Evolutionary conservation across 2,113 vertebrate genomes (phyloP).

Genomic region (Ammospiza caudacuta): DNA sequence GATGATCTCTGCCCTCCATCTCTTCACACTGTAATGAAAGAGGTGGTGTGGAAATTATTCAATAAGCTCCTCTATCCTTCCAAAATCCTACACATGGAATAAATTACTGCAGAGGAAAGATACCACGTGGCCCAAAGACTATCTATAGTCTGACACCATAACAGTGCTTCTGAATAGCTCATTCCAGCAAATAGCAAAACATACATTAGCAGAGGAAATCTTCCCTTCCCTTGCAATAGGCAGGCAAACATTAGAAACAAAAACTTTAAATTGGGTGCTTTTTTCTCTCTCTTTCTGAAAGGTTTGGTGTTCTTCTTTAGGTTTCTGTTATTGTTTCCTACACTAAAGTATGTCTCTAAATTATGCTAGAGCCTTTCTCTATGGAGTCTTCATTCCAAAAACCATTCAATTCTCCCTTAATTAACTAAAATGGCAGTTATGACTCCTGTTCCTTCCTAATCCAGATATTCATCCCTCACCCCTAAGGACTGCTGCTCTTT

Average conservation of each 20-base stretch:
- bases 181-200: neutral
- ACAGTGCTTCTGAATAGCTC: neutral
- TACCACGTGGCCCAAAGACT: neutral
- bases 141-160: neutral
- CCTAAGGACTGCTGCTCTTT: neutral
- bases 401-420: neutral
- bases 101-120: neutral
- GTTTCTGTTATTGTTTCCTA: neutral
- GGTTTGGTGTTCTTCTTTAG: neutral
- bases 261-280: neutral
- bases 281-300: neutral
- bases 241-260: neutral
- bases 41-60: neutral
- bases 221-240: neutral
- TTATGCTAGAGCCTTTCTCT: neutral
- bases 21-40: neutral
- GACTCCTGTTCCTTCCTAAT: neutral
- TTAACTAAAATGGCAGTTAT: neutral
- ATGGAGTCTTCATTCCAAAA: neutral
- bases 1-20: constrained; percentile 26
- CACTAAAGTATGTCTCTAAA: neutral
- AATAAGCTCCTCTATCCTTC: neutral
- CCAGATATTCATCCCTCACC: neutral
- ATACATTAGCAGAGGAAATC: neutral
- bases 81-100: neutral